phyloP scores from a whole-genome alignment of 1,140 invertebrate species.

The Gerris buenoi region DNA sequence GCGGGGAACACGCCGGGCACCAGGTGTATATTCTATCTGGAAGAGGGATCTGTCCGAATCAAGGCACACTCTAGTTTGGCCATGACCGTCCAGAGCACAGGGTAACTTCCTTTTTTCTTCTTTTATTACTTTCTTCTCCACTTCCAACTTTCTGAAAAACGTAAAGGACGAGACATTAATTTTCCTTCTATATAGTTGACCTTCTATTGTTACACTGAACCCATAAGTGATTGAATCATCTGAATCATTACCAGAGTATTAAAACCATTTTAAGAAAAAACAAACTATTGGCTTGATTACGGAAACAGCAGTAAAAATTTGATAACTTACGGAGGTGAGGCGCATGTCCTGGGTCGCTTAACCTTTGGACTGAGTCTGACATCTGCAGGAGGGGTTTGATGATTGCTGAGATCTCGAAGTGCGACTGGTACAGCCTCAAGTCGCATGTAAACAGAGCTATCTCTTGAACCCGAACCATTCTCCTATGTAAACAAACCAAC shows the following conservation, averaged over 20 bases:
- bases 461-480: slow-evolving; percentile 14
- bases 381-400: slow-evolving; percentile 13
- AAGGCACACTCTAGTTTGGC: slow-evolving; percentile 4
- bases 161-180: too few relatives aligned
- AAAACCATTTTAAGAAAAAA: too few relatives aligned
- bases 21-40: slow-evolving; percentile 24
- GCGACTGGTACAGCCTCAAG: slow-evolving; percentile 23
- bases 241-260: too few relatives aligned
- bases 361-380: background rate
- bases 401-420: slow-evolving; percentile 25
- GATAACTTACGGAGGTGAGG: background rate
- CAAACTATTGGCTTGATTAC: too few relatives aligned
- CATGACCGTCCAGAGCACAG: slow-evolving; percentile 8
- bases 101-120: slow-evolving; percentile 19
- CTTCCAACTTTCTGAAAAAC: slow-evolving; percentile 5
- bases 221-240: too few relatives aligned
- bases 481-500: too few relatives aligned
- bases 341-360: background rate
- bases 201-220: too few relatives aligned
- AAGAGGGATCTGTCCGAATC: slow-evolving; percentile 13
- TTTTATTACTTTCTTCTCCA: background rate
- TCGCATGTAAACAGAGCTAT: slow-evolving; percentile 23
- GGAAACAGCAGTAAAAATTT: too few relatives aligned
- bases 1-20: slow-evolving; percentile 16
- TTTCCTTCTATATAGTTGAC: too few relatives aligned